Base-by-base conservation (phyloP, 2,113 vertebrate species). In the Ailurus styani region DNA sequence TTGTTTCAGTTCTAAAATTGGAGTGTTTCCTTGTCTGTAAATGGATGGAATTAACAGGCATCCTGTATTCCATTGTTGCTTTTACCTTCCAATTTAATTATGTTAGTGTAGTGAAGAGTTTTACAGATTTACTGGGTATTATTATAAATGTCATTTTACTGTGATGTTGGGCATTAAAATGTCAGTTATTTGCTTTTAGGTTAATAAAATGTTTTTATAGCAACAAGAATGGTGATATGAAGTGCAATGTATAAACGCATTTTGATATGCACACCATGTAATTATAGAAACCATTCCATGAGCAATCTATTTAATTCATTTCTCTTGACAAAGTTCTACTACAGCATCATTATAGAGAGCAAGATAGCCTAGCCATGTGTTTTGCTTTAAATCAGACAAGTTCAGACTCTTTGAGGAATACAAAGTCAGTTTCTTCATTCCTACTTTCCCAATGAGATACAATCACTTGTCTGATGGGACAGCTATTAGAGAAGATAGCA, bases 141-240 rank as follows among this genome's bases (percentile, higher is more conserved):
- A 95, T 97, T 98, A 98, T 97, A 98, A 98, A 97, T 98, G 96
- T 83, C 92, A 93, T 98, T 97, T 97, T 96, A 96, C 97, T 97
- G 93, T 97, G 96, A 98, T 98, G 94, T 94, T 93, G 87, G 85
- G 57, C 98, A 96, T 98, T 98, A 98, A 98, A 98, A 98, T 95
- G 97, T 97, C 98, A 98, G 96, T 97, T 98, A 89, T 93, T 96
- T 97, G 96, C 97, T 98, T 98, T 98, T 97, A 98, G 82, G 96
- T 98, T 98, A 98, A 97, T 97, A 98, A 98, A 98, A 96, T 90
- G 2, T 92, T 97, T 98, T 98, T 97, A 98, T 66, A 97, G 64
- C 91, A 97, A 97, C 72, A 97, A 86, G 66, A 91, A 93, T 60
- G 83, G 72, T 77, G 82, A 96, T 95, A 83, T 90, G 15, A 94